Conservation (phyloP, 2,888 invertebrate genomes). For the Drosophila falleni region DNA sequence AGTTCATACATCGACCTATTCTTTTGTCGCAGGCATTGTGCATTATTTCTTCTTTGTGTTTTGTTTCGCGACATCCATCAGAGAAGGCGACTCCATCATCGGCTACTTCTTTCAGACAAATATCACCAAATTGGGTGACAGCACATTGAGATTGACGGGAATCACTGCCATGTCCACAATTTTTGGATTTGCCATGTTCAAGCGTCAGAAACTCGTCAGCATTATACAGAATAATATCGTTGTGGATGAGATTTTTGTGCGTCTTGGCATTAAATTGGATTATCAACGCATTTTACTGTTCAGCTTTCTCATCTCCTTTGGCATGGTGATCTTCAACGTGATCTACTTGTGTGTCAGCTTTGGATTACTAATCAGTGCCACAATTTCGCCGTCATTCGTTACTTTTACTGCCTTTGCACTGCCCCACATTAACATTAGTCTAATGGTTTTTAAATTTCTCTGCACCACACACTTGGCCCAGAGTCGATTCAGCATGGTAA, state of each 20-base stretch:
- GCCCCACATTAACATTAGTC: conserved; percentile 83
- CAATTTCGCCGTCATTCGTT: conserved; percentile 82
- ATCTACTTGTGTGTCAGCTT: conserved; percentile 83
- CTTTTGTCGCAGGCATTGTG: conserved; percentile 76
- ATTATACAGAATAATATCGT: conserved; percentile 79
- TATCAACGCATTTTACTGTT: conserved; percentile 79
- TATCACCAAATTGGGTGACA: conserved; percentile 83
- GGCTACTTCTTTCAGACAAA: conserved; percentile 85
- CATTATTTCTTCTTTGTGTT: conserved; percentile 81
- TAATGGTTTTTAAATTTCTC: conserved; percentile 83
- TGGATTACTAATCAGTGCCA: conserved; percentile 76
- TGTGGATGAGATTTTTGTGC: conserved; percentile 81
- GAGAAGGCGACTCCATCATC: conserved; percentile 83
- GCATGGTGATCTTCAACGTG: conserved; percentile 81
- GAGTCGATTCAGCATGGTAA: conserved; percentile 82
- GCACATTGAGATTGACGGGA: conserved; percentile 80
- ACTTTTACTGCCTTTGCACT: conserved; percentile 83
- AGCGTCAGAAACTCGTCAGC: conserved; percentile 69
- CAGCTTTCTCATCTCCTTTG: conserved; percentile 78
- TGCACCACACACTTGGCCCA: conserved; percentile 79
- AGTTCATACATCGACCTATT: conserved; percentile 79
- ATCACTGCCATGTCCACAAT: conserved; percentile 83
- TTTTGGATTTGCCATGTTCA: conserved; percentile 81
- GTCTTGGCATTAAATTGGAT: conserved; percentile 81
- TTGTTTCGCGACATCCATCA: conserved; percentile 75